Percentiles rank a stretch among this genome's conserved stretches.
phyloP scores from a whole-genome alignment of 2,113 vertebrate species.

The Hipposideros armiger region DNA sequence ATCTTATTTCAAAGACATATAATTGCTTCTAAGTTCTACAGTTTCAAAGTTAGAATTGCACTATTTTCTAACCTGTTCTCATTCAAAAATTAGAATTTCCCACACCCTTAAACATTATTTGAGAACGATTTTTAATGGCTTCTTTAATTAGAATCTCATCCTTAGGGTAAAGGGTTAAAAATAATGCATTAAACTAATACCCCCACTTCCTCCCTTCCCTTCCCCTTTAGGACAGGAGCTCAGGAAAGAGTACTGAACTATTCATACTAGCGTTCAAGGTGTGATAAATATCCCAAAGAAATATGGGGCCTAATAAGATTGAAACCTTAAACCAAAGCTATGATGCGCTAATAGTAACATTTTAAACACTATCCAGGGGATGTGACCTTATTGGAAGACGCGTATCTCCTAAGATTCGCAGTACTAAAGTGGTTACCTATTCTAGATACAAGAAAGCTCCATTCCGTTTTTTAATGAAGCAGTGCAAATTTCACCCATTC shows the following conservation, averaged over 20 bases:
- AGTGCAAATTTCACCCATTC: background rate
- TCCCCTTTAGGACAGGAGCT: background rate
- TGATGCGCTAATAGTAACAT: background rate
- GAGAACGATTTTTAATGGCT: background rate
- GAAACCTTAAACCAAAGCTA: background rate
- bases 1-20: background rate
- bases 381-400: background rate
- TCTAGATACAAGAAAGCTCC: background rate
- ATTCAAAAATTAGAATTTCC: constrained; percentile 40
- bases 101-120: background rate
- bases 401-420: background rate
- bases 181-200: background rate
- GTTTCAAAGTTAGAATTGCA: background rate
- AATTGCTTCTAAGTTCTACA: background rate
- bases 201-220: background rate
- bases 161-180: background rate
- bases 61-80: background rate
- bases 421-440: background rate
- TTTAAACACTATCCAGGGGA: background rate
- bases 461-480: background rate
- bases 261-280: background rate
- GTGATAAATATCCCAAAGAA: background rate
- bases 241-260: background rate
- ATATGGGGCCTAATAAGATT: background rate
- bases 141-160: background rate